Conservation (phyloP, 2,888 invertebrate species). For the Hesperia comma region DNA sequence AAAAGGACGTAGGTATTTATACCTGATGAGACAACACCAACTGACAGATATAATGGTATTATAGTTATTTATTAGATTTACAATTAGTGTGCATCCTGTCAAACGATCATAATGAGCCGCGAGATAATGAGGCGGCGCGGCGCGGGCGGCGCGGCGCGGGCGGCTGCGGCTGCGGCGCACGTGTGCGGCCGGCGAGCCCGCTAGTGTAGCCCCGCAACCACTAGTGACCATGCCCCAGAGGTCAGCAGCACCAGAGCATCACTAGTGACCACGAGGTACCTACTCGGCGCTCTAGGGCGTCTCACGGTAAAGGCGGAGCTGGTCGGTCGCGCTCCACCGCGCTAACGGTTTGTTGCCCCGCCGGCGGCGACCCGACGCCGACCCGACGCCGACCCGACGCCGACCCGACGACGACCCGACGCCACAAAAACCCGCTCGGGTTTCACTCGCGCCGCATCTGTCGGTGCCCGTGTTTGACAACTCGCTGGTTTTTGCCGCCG, state of each 20-base stretch:
- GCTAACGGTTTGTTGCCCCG: constrained; percentile 43
- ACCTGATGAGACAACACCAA: background rate
- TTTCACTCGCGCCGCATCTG: constrained; percentile 38
- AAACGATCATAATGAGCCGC: constrained; percentile 38
- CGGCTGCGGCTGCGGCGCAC: constrained; percentile 41
- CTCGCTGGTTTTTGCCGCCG: constrained; percentile 21
- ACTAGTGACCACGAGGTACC: no score
- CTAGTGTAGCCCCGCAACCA: no score
- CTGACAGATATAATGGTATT: background rate
- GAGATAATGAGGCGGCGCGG: constrained; percentile 9
- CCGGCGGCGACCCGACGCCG: background rate
- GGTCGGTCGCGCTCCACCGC: constrained; percentile 41
- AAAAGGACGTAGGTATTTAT: background rate
- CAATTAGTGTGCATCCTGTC: constrained; percentile 1
- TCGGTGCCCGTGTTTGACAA: constrained; percentile 28
- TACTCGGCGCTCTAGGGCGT: background rate
- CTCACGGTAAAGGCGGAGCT: background rate
- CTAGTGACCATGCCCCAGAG: no score
- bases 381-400: background rate
- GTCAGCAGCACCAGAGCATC: no score
- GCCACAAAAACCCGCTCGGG: constrained; percentile 36
- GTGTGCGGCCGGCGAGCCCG: constrained; percentile 30
- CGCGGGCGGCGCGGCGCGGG: constrained; percentile 35
- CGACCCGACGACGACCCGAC: background rate
- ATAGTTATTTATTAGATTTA: constrained; percentile 8